Evolutionary conservation across 2,113 vertebrate genomes (phyloP), one percentile per base, ranked within the genome.

Genomic region (Lasiurus cinereus): DNA sequence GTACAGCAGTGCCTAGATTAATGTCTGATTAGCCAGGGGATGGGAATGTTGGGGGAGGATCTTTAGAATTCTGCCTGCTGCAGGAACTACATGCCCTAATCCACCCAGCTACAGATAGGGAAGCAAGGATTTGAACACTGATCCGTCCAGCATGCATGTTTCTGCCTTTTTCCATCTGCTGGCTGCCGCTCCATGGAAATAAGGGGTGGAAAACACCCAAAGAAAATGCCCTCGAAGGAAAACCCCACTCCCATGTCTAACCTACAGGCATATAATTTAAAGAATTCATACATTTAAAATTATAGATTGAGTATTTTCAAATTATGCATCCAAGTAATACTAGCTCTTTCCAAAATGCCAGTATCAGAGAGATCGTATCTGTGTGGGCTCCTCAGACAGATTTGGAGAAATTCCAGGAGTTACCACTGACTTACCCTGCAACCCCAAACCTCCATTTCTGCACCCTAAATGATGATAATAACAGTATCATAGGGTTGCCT

Each of bases 331-430:
- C 52, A 77, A 86, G 43, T 78, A 70, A 91, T 91, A 50, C 48
- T 82, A 33, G 50, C 39, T 91, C 14, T 84, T 95, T 93, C 67
- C 89, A 52, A 96, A 95, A 90, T 46, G 8, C 52, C 82, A 84
- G 33, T 36, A 43, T 66, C 24, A 11, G 72, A 84, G 76, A 82
- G 36, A 29, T 59, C 31, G 7, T 56, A 21, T 36, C 67, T 46
- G 12, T 33, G 9, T 76, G 59, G 27, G 39, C 74, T 95, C 5
- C 66, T 46, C 24, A 21, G 56, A 66, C n/a, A 88, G 31, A 94
- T 66, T 14, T 54, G 82, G 82, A 56, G 52, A 36, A 84, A 82
- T 77, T 91, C 52, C 43, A 50, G 83, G 73, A 91, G 19, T 62
- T 72, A 36, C 52, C 39, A 31, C 19, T 66, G 54, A 86, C 29